Evolutionary conservation across 2,888 invertebrate species (phyloP).

Genomic region (Leptinotarsa juncta): DNA sequence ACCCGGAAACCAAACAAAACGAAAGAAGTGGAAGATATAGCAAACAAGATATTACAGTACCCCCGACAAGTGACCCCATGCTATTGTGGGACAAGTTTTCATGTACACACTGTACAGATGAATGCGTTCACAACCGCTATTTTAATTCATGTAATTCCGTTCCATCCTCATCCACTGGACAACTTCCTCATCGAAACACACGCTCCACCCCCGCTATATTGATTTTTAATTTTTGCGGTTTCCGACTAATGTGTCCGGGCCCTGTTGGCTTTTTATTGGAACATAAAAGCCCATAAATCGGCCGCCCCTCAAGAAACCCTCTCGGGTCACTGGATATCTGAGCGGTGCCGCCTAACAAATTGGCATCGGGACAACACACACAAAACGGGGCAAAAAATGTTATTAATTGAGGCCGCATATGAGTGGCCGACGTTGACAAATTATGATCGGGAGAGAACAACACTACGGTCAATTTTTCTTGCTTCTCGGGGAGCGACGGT

Average conservation of each 20-base stretch:
- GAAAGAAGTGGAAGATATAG: too few relatives aligned
- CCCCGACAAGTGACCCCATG: too few relatives aligned
- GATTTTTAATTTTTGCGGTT: slow-evolving; percentile 24
- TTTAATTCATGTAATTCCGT: background rate
- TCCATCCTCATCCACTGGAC: background rate
- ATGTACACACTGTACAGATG: too few relatives aligned
- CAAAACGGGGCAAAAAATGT: slow-evolving; percentile 35
- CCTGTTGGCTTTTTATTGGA: slow-evolving; percentile 28
- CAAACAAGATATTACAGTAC: too few relatives aligned
- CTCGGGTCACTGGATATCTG: slow-evolving; percentile 28
- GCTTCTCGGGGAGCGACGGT: background rate
- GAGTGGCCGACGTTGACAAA: slow-evolving; percentile 38
- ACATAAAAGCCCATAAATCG: slow-evolving; percentile 27
- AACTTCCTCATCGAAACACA: background rate
- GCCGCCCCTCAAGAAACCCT: slow-evolving; percentile 22
- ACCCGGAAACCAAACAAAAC: too few relatives aligned
- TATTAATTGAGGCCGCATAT: slow-evolving; percentile 38
- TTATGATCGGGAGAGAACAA: slow-evolving; percentile 30
- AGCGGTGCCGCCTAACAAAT: slow-evolving; percentile 30
- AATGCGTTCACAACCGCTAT: too few relatives aligned
- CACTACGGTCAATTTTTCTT: slow-evolving; percentile 31
- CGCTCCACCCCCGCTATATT: background rate
- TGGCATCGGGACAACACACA: slow-evolving; percentile 27
- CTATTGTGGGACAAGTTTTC: too few relatives aligned
- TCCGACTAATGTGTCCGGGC: slow-evolving; percentile 19